Percentiles rank a stretch among this genome's conserved stretches.
Evolutionary conservation across 2,113 vertebrate genomes (phyloP).

Genomic region (Numenius arquata): DNA sequence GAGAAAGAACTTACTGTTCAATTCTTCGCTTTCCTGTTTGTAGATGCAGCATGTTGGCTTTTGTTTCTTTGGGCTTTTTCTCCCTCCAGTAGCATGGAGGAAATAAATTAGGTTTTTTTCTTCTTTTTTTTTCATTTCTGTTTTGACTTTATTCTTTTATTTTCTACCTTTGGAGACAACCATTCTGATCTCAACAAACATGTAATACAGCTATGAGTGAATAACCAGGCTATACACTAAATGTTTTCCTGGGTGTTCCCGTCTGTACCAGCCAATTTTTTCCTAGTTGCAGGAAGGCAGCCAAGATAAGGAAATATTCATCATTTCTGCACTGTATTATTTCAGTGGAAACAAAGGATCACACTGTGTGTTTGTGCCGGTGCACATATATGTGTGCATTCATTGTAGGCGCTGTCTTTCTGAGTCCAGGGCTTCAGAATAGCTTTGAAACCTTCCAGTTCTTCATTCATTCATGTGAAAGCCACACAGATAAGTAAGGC

Average conservation of each 20-base stretch:
- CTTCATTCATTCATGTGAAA: neutral
- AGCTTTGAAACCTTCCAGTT: neutral
- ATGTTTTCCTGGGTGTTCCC: slow-evolving; percentile 67
- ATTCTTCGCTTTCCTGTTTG: neutral
- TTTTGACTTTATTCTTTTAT: neutral
- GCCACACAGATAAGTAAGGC: neutral
- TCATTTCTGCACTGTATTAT: slow-evolving; percentile 63
- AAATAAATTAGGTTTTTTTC: neutral
- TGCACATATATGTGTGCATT: neutral
- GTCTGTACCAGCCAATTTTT: slow-evolving; percentile 59
- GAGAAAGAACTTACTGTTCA: neutral
- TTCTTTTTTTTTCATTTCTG: neutral
- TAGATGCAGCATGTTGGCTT: neutral
- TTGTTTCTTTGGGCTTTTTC: neutral
- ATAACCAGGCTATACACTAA: slow-evolving; percentile 1
- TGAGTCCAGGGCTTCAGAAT: neutral
- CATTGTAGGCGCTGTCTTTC: neutral
- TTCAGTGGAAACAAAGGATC: slow-evolving; percentile 71
- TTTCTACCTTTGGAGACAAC: neutral
- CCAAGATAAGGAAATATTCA: slow-evolving; percentile 71
- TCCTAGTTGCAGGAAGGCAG: slow-evolving; percentile 56
- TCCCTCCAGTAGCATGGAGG: accelerated
- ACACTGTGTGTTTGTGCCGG: neutral
- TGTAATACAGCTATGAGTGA: neutral
- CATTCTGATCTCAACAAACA: neutral